Evolutionary conservation across 2,113 vertebrate species (phyloP).

Genomic region (Burhinus bistriatus): DNA sequence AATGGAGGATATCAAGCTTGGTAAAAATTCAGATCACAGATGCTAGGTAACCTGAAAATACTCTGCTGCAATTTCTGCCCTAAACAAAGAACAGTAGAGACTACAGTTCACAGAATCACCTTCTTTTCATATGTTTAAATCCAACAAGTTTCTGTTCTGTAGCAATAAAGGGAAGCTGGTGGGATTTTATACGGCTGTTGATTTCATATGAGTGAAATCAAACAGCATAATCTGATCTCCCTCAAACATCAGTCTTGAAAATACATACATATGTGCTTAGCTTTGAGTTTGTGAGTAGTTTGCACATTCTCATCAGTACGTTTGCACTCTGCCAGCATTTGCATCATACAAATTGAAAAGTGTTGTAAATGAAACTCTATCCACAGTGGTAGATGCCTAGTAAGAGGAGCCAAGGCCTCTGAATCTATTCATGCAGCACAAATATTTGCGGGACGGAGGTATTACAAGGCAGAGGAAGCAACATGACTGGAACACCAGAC

Average conservation of each 20-base stretch:
- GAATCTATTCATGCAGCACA: background rate
- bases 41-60: background rate
- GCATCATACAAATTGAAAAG: background rate
- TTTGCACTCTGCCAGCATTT: background rate
- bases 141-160: background rate
- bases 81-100: background rate
- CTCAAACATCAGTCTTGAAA: background rate
- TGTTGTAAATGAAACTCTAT: background rate
- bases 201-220: background rate
- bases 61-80: background rate
- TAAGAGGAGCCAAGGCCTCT: background rate
- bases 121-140: background rate
- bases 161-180: background rate
- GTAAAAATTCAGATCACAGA: background rate
- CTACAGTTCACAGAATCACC: background rate
- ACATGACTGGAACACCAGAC: background rate
- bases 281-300: background rate
- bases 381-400: background rate
- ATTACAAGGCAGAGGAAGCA: background rate
- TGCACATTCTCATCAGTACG: background rate
- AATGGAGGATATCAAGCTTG: background rate
- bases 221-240: background rate
- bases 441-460: background rate
- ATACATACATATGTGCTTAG: background rate
- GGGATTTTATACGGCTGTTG: background rate